These are phyloP conservation scores for Brachymystax lenok DNA, from an alignment of 2,797 vertebrate genomes.

Conservation along the genomic window DNA sequence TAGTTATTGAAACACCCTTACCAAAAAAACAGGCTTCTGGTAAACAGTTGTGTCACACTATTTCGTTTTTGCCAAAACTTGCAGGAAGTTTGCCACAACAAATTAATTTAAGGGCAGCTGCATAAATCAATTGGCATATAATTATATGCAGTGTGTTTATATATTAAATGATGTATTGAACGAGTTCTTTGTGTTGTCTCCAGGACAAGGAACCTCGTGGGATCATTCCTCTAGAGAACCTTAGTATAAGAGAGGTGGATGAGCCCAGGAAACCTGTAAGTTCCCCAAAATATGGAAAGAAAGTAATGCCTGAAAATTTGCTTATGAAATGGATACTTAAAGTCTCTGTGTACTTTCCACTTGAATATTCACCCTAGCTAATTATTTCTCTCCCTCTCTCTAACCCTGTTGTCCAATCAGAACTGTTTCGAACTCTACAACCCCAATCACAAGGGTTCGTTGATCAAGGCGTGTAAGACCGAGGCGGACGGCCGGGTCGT, in stretches of 20 bases:
- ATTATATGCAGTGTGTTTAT: not conserved
- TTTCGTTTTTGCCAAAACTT: no score
- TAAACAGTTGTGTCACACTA: no score
- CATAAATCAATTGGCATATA: not conserved
- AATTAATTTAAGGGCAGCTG: no score
- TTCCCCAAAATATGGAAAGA: not conserved
- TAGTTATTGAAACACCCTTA: not conserved
- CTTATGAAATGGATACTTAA: not conserved
- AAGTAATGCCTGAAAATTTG: not conserved
- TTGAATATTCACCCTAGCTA: not conserved
- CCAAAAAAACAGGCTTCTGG: not conserved
- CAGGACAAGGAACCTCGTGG: conserved; percentile 97
- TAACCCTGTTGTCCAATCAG: conserved; percentile 59
- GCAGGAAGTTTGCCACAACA: no score
- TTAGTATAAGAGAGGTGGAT: conserved; percentile 95
- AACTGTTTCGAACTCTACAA: conserved; percentile 99
- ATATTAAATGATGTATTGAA: not conserved
- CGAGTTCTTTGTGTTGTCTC: conserved; percentile 33
- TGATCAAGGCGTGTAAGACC: conserved; percentile 98
- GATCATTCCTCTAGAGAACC: conserved; percentile 95
- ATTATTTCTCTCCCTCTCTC: not conserved
- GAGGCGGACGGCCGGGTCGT: conserved; percentile 96
- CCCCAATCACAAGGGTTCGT: conserved; percentile 94
- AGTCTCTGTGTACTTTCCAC: not conserved
- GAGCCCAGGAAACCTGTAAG: conserved; percentile 95